Base-by-base conservation (phyloP, 2,113 vertebrate species). In the Xiphorhynchus elegans region DNA sequence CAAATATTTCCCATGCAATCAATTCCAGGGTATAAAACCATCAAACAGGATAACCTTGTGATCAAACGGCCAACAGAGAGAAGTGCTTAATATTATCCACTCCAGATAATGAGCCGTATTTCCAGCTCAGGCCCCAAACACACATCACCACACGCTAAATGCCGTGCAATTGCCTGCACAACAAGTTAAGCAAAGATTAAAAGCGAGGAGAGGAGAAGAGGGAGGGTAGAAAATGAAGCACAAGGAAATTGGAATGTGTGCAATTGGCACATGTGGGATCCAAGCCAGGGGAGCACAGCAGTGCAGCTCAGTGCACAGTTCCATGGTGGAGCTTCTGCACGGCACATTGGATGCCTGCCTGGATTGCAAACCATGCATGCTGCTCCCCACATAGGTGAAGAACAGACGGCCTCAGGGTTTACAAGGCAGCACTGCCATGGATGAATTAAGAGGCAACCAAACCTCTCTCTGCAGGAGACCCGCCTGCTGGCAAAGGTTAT, bases 41-140 rank as follows among this genome's bases (percentile, higher is more conserved):
- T 94, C 95, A 92, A 90, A 86, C 68, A 11, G 90, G 93, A 90
- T 96, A 93, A 95, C 85, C 92, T 94, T 90, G 90, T 85, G 93
- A 97, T 96, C 93, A 96, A 97, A 96, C 21, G 88, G 90, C 95
- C 91, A 96, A 93, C 92, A 93, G 91, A 94, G 95, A 70, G 83
- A 92, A 96, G 93, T 78, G 85, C 83, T 96, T 97, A 94, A 96
- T 96, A 96, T 96, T 89, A 86, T 82, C 93, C 93, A 92, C 83
- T 94, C 85, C 93, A 92, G 92, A 88, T 92, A 97, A 95, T 59
- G 90, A 96, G 96, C 95, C 44, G 20, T 55, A 90, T 93, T 90
- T 96, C 88, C 92, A 95, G 88, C 79, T 7, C 88, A 29, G 92
- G 79, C 88, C 95, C 93, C 88, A 70, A 96, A 93, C 93, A 78